Evolutionary conservation across 2,797 vertebrate genomes (phyloP).

Genomic region (Orientallactaga sibirica): DNA sequence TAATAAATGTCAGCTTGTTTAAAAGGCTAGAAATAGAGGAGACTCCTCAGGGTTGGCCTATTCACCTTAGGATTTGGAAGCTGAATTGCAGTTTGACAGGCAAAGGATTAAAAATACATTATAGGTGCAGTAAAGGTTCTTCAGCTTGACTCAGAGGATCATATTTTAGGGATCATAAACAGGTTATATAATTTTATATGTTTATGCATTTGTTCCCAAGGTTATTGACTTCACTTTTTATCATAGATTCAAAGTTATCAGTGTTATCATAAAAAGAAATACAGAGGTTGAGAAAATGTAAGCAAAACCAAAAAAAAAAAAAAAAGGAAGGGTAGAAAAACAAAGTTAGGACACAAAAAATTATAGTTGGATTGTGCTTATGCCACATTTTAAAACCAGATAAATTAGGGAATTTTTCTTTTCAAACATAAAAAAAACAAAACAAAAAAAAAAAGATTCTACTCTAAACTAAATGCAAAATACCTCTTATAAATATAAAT

Average conservation of each 20-base stretch:
- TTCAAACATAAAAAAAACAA: neutral
- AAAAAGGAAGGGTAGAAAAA: neutral
- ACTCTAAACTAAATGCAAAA: neutral
- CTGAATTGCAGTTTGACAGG: neutral
- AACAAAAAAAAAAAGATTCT: neutral
- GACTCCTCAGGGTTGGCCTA: neutral
- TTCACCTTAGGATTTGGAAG: neutral
- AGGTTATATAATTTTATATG: conserved; percentile 32
- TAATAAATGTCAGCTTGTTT: neutral
- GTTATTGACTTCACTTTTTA: neutral
- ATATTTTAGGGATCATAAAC: conserved; percentile 29
- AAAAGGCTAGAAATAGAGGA: neutral
- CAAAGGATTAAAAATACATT: conserved; percentile 31
- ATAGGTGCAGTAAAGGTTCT: neutral
- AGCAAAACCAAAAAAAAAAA: neutral
- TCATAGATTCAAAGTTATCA: neutral
- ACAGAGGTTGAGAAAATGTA: neutral
- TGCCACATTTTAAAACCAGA: neutral
- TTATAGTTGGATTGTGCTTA: neutral
- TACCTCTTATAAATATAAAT: conserved; percentile 22
- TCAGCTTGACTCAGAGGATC: neutral
- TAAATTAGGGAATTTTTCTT: conserved; percentile 32
- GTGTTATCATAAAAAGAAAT: neutral
- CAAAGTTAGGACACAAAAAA: neutral
- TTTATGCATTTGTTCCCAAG: conserved; percentile 31